A percentile compares a stretch with the other conserved stretches of the same genome.
Conservation (phyloP, 2,888 invertebrate genomes). For the Polietes domitor region DNA sequence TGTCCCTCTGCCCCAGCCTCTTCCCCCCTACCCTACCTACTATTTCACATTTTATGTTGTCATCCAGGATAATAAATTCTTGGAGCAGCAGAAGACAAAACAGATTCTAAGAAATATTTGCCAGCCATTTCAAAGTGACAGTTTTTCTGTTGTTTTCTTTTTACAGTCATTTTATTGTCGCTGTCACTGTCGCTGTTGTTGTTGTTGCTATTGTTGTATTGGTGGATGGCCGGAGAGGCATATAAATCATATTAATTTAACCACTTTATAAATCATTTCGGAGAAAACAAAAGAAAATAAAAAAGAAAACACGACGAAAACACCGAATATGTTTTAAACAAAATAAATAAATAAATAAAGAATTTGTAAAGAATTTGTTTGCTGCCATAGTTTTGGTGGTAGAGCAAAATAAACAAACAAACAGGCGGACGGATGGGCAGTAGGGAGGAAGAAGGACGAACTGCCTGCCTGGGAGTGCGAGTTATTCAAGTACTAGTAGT, state of each 20-base stretch:
- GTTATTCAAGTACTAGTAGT: neutral
- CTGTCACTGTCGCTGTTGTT: neutral
- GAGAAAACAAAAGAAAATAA: neutral
- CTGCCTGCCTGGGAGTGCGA: no score
- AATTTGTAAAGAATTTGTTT: slow-evolving; percentile 8
- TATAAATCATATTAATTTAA: slow-evolving; percentile 55
- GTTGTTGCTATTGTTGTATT: no score
- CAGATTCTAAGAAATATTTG: neutral
- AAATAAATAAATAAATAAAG: slow-evolving; percentile 23
- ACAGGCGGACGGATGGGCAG: neutral
- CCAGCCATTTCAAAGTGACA: slow-evolving; percentile 20
- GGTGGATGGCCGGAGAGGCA: neutral
- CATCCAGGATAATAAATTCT: neutral
- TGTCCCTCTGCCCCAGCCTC: no score
- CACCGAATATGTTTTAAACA: neutral
- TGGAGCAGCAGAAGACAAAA: slow-evolving; percentile 1
- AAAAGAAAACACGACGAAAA: slow-evolving; percentile 5
- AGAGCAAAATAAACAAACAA: neutral
- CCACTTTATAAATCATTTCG: slow-evolving; percentile 45
- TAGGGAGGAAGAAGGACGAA: neutral
- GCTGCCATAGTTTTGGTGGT: neutral
- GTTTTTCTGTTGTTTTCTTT: neutral
- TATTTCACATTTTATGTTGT: neutral
- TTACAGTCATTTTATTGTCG: neutral
- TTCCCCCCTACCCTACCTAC: no score